Conservation (phyloP, 2,113 vertebrate genomes). For the Megaceryle torquata region DNA sequence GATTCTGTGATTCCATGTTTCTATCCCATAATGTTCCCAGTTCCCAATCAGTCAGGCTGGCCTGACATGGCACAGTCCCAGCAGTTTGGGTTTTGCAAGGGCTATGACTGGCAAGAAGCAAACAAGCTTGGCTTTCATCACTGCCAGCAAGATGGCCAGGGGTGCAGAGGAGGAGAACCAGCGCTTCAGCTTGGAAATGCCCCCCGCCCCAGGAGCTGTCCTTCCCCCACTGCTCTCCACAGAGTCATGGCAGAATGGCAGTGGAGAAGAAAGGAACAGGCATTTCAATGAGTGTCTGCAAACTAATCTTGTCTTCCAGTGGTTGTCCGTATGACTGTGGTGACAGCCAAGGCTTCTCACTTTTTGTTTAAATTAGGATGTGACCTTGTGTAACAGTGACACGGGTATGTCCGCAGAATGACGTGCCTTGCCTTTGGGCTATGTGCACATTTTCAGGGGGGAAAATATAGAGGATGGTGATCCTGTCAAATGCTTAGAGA, state of each 20-base stretch:
- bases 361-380: neutral
- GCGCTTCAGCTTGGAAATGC: neutral
- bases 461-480: neutral
- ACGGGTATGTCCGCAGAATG: neutral
- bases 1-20: no score
- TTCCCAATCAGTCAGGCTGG: neutral
- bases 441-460: neutral
- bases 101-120: neutral
- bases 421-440: neutral
- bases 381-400: rapidly evolving
- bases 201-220: neutral
- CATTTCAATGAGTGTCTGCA: neutral
- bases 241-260: neutral
- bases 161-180: neutral
- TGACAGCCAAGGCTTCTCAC: neutral
- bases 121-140: neutral
- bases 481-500: rapidly evolving
- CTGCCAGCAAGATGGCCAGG: rapidly evolving
- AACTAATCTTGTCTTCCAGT: neutral
- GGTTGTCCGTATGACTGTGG: neutral
- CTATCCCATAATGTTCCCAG: neutral
- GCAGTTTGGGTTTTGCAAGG: neutral
- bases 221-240: neutral
- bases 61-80: neutral
- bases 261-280: neutral